Base-by-base conservation (phyloP, 2,113 vertebrate genomes). In the Spizaetus ornatus region DNA sequence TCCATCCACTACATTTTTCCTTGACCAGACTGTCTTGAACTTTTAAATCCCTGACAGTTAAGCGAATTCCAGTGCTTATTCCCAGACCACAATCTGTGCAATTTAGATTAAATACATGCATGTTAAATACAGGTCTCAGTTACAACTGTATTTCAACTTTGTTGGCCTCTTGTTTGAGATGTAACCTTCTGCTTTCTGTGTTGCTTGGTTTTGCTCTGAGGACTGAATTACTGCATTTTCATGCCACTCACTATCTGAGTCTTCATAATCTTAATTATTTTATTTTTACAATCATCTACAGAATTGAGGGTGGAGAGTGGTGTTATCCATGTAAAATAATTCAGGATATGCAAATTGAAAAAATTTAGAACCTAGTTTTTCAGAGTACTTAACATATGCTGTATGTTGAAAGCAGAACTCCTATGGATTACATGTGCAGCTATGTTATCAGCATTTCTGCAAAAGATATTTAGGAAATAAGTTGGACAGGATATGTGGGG, bases 401-500 rank as follows among this genome's bases (percentile, higher is more conserved):
- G 15, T 92, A 13, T 72, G 21, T 86, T 70, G 69, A 81, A 93
- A 95, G 59, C 52, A 73, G 59, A 70, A 81, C 59, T 91, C n/a
- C 25, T 73, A 26, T 40, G 38, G 63, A 81, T 89, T 89, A 66
- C 53, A 73, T 82, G 83, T 81, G 11, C 32, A 82, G 32, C 59
- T 86, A 26, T 56, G 25, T 88, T 96, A 91, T 91, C 80, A 84
- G 55, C 31, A 78, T 81, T 94, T 89, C 83, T 87, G 63, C 34
- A 84, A 94, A 95, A 91, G 55, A n/a, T 74, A 66, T 83, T 86
- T 72, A 92, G 85, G 70, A 58, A 90, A 58, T 53, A 90, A 56
- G 25, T 15, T 84, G 65, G n/a, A 86, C 2, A 14, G 36, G 16
- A 47, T 94, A 77, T 69, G 21, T 93, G 32, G 50, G 15, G 61